Conservation (phyloP, 2,888 invertebrate genomes). For the Sminthurinus aureus region DNA sequence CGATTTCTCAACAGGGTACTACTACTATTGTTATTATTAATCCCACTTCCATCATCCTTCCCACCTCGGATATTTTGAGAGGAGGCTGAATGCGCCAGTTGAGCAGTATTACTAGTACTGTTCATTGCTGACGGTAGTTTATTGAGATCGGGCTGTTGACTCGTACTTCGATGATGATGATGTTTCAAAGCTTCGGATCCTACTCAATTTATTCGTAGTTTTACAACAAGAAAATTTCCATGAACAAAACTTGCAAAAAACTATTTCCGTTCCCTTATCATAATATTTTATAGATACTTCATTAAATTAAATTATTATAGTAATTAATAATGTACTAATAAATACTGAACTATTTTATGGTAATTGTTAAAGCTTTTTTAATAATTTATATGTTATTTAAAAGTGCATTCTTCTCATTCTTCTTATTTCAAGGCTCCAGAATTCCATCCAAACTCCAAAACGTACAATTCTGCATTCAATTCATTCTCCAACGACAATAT, state of each 20-base stretch:
- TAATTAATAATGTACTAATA: no score
- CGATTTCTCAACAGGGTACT: background rate
- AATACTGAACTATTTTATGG: no score
- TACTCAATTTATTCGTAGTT: background rate
- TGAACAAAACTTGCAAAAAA: background rate
- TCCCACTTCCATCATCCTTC: conserved; percentile 20
- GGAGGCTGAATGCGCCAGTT: background rate
- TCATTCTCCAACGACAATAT: background rate
- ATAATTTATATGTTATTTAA: no score
- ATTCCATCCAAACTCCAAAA: no score
- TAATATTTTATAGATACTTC: no score
- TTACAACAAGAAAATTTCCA: background rate
- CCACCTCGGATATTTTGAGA: conserved; percentile 12
- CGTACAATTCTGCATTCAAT: background rate
- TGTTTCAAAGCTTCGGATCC: conserved; percentile 38
- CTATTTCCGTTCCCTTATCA: background rate
- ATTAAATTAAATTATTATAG: background rate
- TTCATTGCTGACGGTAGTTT: conserved; percentile 5
- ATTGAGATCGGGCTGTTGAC: conserved; percentile 41
- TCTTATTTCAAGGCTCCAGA: no score
- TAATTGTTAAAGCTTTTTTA: no score
- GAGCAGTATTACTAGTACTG: background rate
- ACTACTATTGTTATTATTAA: background rate
- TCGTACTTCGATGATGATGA: conserved; percentile 31
- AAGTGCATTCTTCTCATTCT: no score